Base-by-base conservation (phyloP, 2,888 invertebrate genomes). In the Catotricha subobsoleta region DNA sequence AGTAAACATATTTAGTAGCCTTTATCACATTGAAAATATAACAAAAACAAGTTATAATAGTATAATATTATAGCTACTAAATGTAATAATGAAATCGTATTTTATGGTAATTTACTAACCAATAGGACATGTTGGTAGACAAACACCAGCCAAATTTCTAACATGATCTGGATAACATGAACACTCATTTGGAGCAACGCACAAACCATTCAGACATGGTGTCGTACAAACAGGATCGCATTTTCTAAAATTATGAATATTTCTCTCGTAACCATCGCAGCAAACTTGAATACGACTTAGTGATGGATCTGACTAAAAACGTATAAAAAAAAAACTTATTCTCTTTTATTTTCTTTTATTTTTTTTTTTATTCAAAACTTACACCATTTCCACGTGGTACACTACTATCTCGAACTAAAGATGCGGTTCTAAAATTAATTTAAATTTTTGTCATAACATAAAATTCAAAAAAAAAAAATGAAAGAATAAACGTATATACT, bases 201-300 rank as follows among this genome's bases (percentile, higher is more conserved):
- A 72, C 2, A 47, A 49, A 3, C 67, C 68, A 50, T 73, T 69
- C 1, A 59, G 51, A 39, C 71, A 71, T 8, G 60, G 59, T 9
- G 62, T 58, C 0, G 30, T 46, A 45, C 72, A 71, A 16, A 60
- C 47, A 0, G 68, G 67, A 39, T 55, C 54, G 45, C 67, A 68
- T 43, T 52, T 64, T 3, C 64, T 68, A 49, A 49, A 62, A 53
- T 65, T 66, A 54, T 69, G 67, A 6, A 66, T 62, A 55, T 76
- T 73, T 10, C 72, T 68, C 45, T 67, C 64, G 58, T 75, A 82
- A 13, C 81, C 82, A 1, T 71, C 67, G 53, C 83, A 83, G 54
- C 83, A 83, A 19, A 74, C 67, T 46, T 74, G 66, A 49, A 79
- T 72, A 45, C 68, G 69, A 52, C 76, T 78, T 50, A 72, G 66